Evolutionary conservation across 2,113 vertebrate species (phyloP).

Genomic region (Zosterops lateralis): DNA sequence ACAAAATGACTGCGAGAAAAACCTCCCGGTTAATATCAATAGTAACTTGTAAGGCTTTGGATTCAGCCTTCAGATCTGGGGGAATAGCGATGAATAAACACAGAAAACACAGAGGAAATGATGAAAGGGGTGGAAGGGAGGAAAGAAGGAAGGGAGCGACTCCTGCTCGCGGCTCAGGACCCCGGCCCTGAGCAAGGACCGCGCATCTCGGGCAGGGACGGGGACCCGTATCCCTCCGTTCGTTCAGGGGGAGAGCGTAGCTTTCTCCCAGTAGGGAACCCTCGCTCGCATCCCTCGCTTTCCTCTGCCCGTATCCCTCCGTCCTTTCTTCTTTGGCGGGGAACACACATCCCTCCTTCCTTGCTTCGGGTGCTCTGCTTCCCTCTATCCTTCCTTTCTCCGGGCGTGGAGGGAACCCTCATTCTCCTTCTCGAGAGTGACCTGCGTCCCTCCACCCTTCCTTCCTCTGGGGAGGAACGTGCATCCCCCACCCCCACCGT

Average conservation of each 20-base stretch:
- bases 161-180: not conserved
- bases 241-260: not conserved
- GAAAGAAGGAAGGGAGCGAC: not conserved
- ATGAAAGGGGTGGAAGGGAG: not conserved
- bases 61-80: not conserved
- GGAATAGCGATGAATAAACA: not conserved
- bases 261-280: not conserved
- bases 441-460: not conserved
- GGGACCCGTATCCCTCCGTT: not conserved
- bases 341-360: not conserved
- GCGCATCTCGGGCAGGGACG: not conserved
- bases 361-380: not conserved
- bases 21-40: not conserved
- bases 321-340: not conserved
- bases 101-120: constrained; percentile 12
- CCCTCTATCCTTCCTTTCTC: not conserved
- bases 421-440: not conserved
- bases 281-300: not conserved
- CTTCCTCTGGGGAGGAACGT: not conserved
- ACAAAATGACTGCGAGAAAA: constrained; percentile 14
- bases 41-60: constrained; percentile 31
- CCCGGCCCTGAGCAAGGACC: not conserved
- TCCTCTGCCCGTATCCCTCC: not conserved
- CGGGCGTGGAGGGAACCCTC: not conserved
- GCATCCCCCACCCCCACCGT: not conserved